Evolutionary conservation across 2,113 vertebrate genomes (phyloP).

Genomic region (Sciurus niger): DNA sequence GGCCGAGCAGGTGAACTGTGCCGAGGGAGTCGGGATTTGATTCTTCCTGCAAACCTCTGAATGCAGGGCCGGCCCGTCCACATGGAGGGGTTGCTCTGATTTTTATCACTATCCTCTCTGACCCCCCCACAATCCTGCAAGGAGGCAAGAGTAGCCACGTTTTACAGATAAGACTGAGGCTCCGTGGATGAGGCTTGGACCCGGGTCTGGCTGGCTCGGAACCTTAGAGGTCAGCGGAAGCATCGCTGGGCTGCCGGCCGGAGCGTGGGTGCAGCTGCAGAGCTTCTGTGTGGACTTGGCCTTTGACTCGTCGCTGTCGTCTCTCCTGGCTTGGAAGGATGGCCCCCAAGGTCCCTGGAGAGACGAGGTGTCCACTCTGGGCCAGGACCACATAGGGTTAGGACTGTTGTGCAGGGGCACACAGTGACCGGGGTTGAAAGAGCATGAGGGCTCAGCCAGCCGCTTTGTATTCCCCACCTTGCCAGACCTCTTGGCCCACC

Average conservation of each 20-base stretch:
- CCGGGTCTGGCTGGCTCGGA: not conserved
- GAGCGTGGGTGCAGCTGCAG: no score
- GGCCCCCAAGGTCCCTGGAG: not conserved
- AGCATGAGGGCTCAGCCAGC: not conserved
- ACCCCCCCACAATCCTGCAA: not conserved
- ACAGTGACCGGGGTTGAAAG: not conserved
- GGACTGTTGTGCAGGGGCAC: not conserved
- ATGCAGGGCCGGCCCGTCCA: not conserved
- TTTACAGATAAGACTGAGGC: not conserved
- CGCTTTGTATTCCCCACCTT: not conserved
- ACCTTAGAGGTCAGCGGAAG: not conserved
- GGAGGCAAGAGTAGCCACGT: not conserved
- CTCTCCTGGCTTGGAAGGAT: not conserved
- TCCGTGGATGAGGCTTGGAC: not conserved
- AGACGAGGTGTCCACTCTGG: not conserved
- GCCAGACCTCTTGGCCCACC: not conserved
- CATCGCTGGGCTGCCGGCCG: fast-evolving
- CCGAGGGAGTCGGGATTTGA: not conserved
- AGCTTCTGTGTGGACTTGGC: not conserved
- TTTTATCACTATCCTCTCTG: not conserved
- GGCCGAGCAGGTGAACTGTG: not conserved
- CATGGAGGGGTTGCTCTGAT: not conserved
- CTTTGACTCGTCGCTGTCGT: no score
- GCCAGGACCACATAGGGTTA: not conserved
- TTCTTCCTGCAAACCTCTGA: not conserved